A percentile compares a stretch with the other conserved stretches of the same genome.
These are phyloP conservation scores for Trematomus bernacchii DNA, from an alignment of 2,797 vertebrate species.

Conservation along the genomic window DNA sequence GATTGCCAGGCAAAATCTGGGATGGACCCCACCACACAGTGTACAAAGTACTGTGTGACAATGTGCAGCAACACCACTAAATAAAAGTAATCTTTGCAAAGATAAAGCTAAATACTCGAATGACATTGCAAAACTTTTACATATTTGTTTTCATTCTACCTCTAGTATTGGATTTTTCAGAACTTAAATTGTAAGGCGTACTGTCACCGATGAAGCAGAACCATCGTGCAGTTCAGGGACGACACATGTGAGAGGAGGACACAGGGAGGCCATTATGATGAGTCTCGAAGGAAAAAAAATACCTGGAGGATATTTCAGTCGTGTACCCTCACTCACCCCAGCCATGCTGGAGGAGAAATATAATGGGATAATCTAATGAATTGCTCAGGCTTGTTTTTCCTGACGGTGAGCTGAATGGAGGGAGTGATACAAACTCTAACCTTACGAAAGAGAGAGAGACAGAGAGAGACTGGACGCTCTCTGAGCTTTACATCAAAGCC, in stretches of 20 bases:
- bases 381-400: constrained; percentile 73
- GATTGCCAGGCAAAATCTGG: constrained; percentile 8
- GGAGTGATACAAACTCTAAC: constrained; percentile 79
- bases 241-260: constrained; percentile 49
- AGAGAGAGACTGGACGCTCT: constrained; percentile 66
- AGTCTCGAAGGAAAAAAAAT: constrained; percentile 53
- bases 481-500: constrained; percentile 79
- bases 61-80: neutral
- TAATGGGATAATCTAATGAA: constrained; percentile 84
- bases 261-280: constrained; percentile 62
- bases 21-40: neutral
- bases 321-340: constrained; percentile 50
- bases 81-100: neutral
- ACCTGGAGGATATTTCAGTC: constrained; percentile 66
- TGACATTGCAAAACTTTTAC: neutral
- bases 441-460: constrained; percentile 64
- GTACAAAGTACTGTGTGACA: constrained; percentile 1
- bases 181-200: constrained; percentile 20
- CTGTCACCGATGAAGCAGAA: constrained; percentile 25
- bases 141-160: constrained; percentile 8
- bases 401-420: constrained; percentile 73
- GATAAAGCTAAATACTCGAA: neutral
- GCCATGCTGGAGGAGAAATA: constrained; percentile 70
- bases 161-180: constrained; percentile 13
- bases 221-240: constrained; percentile 49